phyloP scores from a whole-genome alignment of 2,113 vertebrate species.

The Amazona vittata region DNA sequence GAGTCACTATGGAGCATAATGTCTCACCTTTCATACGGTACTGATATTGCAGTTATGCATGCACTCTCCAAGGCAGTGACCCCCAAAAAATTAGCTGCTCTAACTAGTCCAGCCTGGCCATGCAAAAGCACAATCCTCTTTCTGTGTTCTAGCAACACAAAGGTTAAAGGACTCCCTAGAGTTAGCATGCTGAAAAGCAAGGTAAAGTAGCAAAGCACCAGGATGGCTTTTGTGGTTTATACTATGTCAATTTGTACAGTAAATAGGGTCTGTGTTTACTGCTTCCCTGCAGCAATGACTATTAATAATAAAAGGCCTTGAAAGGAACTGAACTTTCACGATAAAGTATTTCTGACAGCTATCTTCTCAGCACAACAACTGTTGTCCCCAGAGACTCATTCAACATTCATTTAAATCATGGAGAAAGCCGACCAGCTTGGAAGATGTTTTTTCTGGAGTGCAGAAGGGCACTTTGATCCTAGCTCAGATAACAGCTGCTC shows the following conservation, averaged over 20 bases:
- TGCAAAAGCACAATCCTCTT: not conserved
- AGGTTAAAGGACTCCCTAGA: constrained; percentile 12
- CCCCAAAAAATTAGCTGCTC: not conserved
- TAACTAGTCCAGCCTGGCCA: not conserved
- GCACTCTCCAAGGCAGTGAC: not conserved
- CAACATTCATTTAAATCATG: constrained; percentile 81
- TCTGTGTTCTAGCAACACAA: not conserved
- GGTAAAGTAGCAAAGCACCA: constrained; percentile 16
- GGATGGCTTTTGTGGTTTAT: constrained; percentile 48
- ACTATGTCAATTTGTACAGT: constrained; percentile 66
- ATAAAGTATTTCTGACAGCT: constrained; percentile 73
- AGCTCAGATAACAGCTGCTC: constrained; percentile 89
- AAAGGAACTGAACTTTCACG: constrained; percentile 67
- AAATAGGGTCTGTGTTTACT: constrained; percentile 63
- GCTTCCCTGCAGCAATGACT: constrained; percentile 55
- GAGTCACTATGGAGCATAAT: not conserved
- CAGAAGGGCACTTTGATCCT: constrained; percentile 88
- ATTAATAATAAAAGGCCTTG: constrained; percentile 62
- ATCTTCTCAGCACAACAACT: constrained; percentile 78
- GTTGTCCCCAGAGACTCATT: constrained; percentile 80
- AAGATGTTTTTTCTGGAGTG: constrained; percentile 79
- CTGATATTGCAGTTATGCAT: not conserved
- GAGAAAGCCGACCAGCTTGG: constrained; percentile 79
- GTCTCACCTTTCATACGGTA: not conserved
- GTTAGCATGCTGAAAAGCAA: not conserved